Evolutionary conservation across 2,113 vertebrate species (phyloP), one percentile per base, ranked within the genome.

Genomic region (Epinephelus fuscoguttatus): DNA sequence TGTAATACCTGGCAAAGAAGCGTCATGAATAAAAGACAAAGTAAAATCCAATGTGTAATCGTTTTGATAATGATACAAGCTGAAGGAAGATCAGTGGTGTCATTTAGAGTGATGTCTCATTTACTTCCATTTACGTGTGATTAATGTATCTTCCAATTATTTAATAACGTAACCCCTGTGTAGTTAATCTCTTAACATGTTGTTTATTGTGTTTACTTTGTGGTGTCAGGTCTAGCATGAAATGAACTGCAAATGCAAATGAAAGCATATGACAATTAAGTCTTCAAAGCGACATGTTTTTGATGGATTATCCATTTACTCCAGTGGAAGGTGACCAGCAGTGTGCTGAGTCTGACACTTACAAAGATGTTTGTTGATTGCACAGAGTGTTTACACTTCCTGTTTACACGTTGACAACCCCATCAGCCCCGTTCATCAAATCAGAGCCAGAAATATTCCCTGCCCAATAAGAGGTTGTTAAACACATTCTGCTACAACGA

Each of bases 11-110:
- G 61, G 69, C 57, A 30, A 81, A 69, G 68, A 61, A 42, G 52
- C 47, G 6, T 72, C 76, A 88, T 84, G 63, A 90, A 86, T 78
- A 70, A 80, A 90, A 87, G 78, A 81, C 75, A 59, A 80, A 74
- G 75, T 56, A 49, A 75, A 89, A 84, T 68, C 49, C 52, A 7
- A 76, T 66, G 33, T 7, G 23, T 69, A 74, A 85, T 84, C n/a
- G 0, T 47, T 75, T 21, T 84, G 74, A 88, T 82, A 73, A 49
- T 81, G 81, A 91, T 59, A 52, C 0, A 11, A 82, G 71, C 76
- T 80, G 45, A 84, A 55, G 52, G 82, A 59, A 49, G 68, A 81
- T 82, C 63, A 63, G 55, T 18, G 45, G 4, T 30, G 61, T 56
- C 60, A 33, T 60, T 75, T 71, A 19, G 49, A 77, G n/a, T 57